These are phyloP conservation scores for Drosophila bunnanda DNA, from an alignment of 2,888 invertebrate genomes.

Conservation along the genomic window DNA sequence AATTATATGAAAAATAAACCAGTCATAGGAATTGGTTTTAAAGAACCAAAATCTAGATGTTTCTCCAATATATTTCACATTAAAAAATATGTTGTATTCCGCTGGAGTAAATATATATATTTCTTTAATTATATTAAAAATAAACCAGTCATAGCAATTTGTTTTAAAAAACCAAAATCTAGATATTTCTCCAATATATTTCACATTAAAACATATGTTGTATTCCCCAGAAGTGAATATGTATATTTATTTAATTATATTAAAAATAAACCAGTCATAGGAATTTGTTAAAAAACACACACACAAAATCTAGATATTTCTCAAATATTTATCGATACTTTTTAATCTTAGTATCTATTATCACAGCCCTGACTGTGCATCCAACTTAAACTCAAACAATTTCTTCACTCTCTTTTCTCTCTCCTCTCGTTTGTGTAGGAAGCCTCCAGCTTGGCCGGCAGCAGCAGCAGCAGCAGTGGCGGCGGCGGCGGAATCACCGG, in stretches of 20 bases:
- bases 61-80: neutral
- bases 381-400: conserved; percentile 18
- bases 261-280: no score
- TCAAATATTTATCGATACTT: no score
- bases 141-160: no score
- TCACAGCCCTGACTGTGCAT: conserved; percentile 7
- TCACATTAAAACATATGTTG: neutral
- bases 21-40: no score
- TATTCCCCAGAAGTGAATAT: no score
- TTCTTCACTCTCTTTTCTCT: conserved; percentile 26
- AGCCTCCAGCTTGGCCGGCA: conserved; percentile 63
- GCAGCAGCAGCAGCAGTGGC: conserved; percentile 44
- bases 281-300: no score
- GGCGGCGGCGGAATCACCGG: conserved; percentile 52
- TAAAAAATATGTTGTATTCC: no score
- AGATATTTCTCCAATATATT: neutral
- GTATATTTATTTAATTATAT: neutral
- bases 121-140: neutral
- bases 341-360: conserved; percentile 1
- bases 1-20: no score
- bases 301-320: no score
- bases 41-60: no score
- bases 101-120: no score
- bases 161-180: no score
- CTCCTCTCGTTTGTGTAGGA: conserved; percentile 59